A percentile compares a stretch with the other conserved stretches of the same genome.
phyloP scores from a whole-genome alignment of 2,113 vertebrate species.

The Lipotes vexillifer region DNA sequence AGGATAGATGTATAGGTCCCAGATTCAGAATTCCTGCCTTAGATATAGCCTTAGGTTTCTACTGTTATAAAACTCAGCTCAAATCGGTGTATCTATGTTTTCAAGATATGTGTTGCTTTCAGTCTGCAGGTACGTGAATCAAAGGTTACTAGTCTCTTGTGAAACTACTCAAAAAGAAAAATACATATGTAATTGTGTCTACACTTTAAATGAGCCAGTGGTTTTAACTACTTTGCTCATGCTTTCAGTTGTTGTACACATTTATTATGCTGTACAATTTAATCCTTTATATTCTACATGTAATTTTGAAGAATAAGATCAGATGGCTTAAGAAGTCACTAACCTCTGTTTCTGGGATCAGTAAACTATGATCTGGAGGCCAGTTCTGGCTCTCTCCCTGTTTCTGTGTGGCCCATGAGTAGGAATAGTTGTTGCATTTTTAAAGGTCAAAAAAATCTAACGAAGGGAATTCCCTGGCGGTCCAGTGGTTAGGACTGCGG shows the following conservation, averaged over 20 bases:
- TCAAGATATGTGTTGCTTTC: not conserved
- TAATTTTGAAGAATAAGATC: conserved; percentile 14
- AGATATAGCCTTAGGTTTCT: not conserved
- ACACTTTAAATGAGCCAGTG: not conserved
- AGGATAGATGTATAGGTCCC: not conserved
- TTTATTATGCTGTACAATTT: not conserved
- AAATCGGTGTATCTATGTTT: not conserved
- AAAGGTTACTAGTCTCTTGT: not conserved
- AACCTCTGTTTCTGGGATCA: not conserved
- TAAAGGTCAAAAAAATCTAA: not conserved
- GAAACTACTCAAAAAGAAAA: not conserved
- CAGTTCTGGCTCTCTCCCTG: not conserved
- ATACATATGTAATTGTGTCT: not conserved
- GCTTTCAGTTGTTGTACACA: not conserved
- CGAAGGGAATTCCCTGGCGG: not conserved
- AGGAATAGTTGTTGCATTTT: not conserved
- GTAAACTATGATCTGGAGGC: not conserved
- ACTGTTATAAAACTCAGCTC: not conserved
- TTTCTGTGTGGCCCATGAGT: not conserved
- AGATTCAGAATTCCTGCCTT: not conserved
- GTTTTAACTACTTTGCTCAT: not conserved
- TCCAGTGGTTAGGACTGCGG: not conserved
- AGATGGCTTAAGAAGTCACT: not conserved
- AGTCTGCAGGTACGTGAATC: not conserved
- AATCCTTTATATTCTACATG: not conserved